These are phyloP conservation scores for Pungitius pungitius DNA, from an alignment of 2,113 vertebrate species.

Conservation along the genomic window DNA sequence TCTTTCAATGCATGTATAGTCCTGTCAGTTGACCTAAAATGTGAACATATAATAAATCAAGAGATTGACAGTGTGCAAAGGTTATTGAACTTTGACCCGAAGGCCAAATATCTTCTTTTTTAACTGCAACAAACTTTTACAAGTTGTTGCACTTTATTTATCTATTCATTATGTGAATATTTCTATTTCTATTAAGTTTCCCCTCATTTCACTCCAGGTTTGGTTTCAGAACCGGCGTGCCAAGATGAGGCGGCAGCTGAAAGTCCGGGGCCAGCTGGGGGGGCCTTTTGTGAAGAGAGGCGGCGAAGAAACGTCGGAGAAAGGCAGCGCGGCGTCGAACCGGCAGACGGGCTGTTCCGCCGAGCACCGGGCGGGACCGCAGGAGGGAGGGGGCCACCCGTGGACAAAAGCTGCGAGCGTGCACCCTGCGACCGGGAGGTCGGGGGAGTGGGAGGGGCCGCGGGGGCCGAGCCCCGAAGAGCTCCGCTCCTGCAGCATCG, in stretches of 20 bases:
- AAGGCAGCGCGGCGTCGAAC: conserved; percentile 13
- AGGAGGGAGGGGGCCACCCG: conserved; percentile 57
- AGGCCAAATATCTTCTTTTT: neutral
- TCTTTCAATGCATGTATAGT: neutral
- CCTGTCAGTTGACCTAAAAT: neutral
- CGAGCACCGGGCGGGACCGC: conserved; percentile 63
- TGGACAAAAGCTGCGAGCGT: conserved; percentile 53
- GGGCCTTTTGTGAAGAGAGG: conserved; percentile 49
- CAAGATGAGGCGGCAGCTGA: conserved; percentile 86
- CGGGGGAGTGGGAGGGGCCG: conserved; percentile 53
- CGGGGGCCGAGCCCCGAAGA: conserved; percentile 71
- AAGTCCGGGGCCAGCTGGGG: conserved; percentile 73
- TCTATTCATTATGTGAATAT: neutral
- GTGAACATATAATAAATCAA: neutral
- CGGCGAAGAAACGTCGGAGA: conserved; percentile 32
- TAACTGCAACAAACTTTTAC: neutral
- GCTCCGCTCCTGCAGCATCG: conserved; percentile 82
- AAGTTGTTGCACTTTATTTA: neutral
- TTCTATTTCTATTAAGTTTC: neutral
- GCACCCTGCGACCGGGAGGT: conserved; percentile 25
- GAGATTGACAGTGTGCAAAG: neutral
- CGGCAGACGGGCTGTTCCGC: conserved; percentile 58
- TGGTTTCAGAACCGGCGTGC: conserved; percentile 89
- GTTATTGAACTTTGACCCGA: neutral
- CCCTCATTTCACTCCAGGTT: conserved; percentile 72